Percentiles rank a stretch among this genome's conserved stretches.
Conservation (phyloP, 37 sponge, comb jelly and placozoan species). For the Agelas oroides region DNA sequence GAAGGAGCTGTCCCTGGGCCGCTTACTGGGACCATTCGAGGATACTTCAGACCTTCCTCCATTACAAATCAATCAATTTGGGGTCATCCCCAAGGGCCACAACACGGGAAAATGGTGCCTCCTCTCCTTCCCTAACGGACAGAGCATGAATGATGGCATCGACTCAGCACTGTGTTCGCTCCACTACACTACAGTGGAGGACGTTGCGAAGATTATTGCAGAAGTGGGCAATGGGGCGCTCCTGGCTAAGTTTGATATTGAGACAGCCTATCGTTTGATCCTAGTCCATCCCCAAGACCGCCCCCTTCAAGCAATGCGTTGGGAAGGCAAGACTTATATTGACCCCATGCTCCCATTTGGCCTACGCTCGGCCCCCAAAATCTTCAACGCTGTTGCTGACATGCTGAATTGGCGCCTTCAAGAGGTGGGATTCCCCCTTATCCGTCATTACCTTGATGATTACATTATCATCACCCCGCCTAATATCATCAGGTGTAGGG, state of each 20-base stretch:
- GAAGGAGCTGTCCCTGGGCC: conserved; percentile 11
- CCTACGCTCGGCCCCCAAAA: conserved; percentile 18
- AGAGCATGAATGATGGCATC: conserved; percentile 56
- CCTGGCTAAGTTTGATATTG: conserved; percentile 45
- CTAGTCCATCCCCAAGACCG: conserved; percentile 38
- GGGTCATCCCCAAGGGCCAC: conserved; percentile 40
- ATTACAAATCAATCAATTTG: conserved; percentile 21
- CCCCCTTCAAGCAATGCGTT: conserved; percentile 30
- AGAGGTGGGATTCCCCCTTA: not conserved
- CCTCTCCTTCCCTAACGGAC: not conserved
- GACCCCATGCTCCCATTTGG: conserved; percentile 41
- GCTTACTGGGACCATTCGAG: conserved; percentile 18
- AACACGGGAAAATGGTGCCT: conserved; percentile 18
- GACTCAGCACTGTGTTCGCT: conserved; percentile 5
- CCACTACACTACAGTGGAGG: conserved; percentile 27
- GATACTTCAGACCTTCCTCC: not conserved
- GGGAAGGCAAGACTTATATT: not conserved
- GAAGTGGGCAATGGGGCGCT: conserved; percentile 10
- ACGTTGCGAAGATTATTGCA: not conserved
- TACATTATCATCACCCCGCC: not conserved
- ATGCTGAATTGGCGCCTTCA: conserved; percentile 19
- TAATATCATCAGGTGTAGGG: too few relatives aligned
- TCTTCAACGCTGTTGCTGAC: conserved; percentile 53
- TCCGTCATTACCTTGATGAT: conserved; percentile 44
- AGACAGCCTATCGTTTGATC: conserved; percentile 19